Percentiles rank a stretch among this genome's conserved stretches.
Conservation (phyloP, 2,797 vertebrate genomes). For the Podarcis siculus region DNA sequence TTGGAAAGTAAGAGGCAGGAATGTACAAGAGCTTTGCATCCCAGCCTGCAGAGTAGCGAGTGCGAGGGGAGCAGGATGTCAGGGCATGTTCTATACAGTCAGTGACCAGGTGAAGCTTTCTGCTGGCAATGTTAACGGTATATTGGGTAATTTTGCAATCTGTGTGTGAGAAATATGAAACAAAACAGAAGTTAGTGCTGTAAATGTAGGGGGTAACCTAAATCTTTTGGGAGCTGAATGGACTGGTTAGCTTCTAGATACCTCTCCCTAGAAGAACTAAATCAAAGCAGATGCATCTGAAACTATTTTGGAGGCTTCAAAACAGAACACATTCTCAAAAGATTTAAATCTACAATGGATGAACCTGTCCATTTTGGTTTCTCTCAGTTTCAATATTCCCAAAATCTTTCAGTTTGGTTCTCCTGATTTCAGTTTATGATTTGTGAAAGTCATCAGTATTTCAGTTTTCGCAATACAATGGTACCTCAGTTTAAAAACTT, state of each 20-base stretch:
- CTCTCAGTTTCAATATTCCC: no score
- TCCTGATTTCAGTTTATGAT: no score
- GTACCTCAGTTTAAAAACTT: no score
- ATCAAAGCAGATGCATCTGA: neutral
- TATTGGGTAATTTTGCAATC: neutral
- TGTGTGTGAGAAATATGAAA: neutral
- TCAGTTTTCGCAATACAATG: no score
- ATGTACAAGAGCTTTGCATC: conserved; percentile 88
- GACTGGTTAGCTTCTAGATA: neutral
- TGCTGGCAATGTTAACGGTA: fast-evolving
- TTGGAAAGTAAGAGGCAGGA: conserved; percentile 86
- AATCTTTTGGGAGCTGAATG: neutral
- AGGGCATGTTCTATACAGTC: conserved; percentile 88
- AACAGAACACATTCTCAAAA: no score
- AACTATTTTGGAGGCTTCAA: neutral
- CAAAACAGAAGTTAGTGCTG: neutral
- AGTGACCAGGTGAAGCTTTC: conserved; percentile 81
- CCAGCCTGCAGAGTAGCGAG: conserved; percentile 87
- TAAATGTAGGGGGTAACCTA: neutral
- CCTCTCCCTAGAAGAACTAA: neutral
- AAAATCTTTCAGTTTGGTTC: no score
- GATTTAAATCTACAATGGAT: neutral
- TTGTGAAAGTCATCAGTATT: no score
- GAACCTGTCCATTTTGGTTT: neutral
- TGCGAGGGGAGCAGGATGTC: conserved; percentile 80